Conservation (phyloP, 2,113 vertebrate species). For the Promerops cafer region DNA sequence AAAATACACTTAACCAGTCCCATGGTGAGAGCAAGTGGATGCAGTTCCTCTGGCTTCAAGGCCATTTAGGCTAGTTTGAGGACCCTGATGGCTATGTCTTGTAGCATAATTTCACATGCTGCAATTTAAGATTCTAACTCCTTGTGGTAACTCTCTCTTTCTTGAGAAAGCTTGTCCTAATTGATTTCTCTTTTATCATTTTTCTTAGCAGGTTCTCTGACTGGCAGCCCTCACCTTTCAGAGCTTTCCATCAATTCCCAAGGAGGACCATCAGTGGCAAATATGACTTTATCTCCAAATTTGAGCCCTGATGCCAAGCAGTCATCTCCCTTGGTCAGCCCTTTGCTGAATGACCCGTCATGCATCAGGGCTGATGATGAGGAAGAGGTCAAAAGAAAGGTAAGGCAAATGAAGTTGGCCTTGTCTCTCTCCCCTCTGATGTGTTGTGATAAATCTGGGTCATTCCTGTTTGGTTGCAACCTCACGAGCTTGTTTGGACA, state of each 20-base stretch:
- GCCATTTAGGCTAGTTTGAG: not conserved
- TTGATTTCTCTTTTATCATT: conserved; percentile 21
- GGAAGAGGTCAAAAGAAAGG: conserved; percentile 92
- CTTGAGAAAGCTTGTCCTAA: not conserved
- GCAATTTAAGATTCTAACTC: not conserved
- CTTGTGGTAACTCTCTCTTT: not conserved
- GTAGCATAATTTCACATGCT: not conserved
- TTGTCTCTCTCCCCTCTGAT: not conserved
- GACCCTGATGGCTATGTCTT: not conserved
- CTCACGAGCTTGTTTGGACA: not conserved
- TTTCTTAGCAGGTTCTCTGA: conserved; percentile 76
- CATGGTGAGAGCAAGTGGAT: not conserved
- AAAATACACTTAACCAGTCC: not conserved
- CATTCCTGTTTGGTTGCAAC: not conserved
- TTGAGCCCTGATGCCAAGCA: conserved; percentile 86
- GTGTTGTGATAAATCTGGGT: not conserved
- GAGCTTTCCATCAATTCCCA: conserved; percentile 84
- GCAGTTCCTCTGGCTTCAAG: not conserved
- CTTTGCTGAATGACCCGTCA: conserved; percentile 85
- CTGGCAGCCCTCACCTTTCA: conserved; percentile 85
- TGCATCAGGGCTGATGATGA: conserved; percentile 88
- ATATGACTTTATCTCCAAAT: conserved; percentile 78
- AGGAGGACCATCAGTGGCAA: conserved; percentile 80
- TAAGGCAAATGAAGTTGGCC: conserved; percentile 12
- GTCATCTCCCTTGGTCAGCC: conserved; percentile 90